These are phyloP conservation scores for Oreocharis arfaki DNA, from an alignment of 2,113 vertebrate species.

Conservation along the genomic window DNA sequence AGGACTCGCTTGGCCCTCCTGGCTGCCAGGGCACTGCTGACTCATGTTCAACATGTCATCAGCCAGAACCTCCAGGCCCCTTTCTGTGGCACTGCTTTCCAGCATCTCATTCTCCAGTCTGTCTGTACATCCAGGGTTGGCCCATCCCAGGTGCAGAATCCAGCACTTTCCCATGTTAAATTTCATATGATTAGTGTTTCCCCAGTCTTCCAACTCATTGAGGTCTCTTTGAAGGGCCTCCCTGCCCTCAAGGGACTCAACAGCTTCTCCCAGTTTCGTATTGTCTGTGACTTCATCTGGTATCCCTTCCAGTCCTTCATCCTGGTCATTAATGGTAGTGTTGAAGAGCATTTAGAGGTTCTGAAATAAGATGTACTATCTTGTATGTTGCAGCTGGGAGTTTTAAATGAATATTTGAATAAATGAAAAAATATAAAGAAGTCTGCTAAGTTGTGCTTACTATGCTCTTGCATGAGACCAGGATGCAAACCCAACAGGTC, in stretches of 20 bases:
- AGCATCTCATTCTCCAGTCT: not conserved
- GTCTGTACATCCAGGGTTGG: fast-evolving
- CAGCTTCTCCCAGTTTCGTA: not conserved
- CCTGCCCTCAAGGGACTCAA: not conserved
- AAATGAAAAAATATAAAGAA: not conserved
- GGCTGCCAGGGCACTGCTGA: not conserved
- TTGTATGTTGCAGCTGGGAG: not conserved
- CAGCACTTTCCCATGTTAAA: not conserved
- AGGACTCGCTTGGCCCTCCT: not conserved
- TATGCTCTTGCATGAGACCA: not conserved
- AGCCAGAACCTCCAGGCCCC: fast-evolving
- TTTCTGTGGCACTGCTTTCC: not conserved
- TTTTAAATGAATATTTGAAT: not conserved
- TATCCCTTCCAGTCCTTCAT: not conserved
- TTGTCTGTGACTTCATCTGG: not conserved
- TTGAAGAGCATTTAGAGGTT: not conserved
- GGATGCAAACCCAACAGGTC: not conserved
- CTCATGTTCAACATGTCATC: not conserved
- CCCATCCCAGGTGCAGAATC: not conserved
- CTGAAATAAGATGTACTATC: not conserved
- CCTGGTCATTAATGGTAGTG: fast-evolving
- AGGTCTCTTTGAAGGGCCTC: not conserved
- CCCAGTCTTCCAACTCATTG: not conserved
- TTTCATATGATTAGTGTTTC: not conserved
- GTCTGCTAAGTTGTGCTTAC: not conserved